Conservation (phyloP, 1,140 invertebrate genomes). For the Thalassaphorura encarpata region DNA sequence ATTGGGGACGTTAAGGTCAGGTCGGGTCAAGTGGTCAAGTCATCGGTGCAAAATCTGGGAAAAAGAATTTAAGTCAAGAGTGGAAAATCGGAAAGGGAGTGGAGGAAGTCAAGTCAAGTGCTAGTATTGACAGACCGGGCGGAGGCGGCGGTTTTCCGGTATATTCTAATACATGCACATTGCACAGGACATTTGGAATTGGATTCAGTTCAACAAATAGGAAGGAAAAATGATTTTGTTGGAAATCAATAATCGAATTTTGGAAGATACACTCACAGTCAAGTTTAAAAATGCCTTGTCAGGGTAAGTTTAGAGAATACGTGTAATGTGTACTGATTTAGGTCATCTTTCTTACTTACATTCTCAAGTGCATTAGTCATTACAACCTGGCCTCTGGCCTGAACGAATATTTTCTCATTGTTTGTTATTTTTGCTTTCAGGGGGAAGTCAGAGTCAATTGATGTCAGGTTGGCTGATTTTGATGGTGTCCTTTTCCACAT, state of each 20-base stretch:
- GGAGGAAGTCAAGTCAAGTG: too few species aligned
- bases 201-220: too few species aligned
- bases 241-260: slow-evolving; percentile 96
- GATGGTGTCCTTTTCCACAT: slow-evolving; percentile 98
- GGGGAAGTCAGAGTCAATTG: slow-evolving; percentile 87
- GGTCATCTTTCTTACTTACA: background rate
- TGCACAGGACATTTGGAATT: too few species aligned
- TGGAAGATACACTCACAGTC: slow-evolving; percentile 86
- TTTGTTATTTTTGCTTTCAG: slow-evolving; percentile 43
- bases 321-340: background rate
- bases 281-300: slow-evolving; percentile 92
- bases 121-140: too few species aligned
- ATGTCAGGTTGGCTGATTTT: slow-evolving; percentile 92
- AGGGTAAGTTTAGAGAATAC: slow-evolving; percentile 60
- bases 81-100: too few species aligned
- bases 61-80: too few species aligned
- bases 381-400: too few species aligned
- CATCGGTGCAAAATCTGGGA: too few species aligned
- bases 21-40: too few species aligned
- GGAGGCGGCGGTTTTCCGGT: too few species aligned
- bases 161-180: too few species aligned
- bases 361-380: background rate
- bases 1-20: too few species aligned
- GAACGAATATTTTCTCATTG: background rate
- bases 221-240: slow-evolving; percentile 84